A percentile compares a stretch with the other conserved stretches of the same genome.
Conservation (phyloP, 2,888 invertebrate species). For the Didymodactylos carnosus region DNA sequence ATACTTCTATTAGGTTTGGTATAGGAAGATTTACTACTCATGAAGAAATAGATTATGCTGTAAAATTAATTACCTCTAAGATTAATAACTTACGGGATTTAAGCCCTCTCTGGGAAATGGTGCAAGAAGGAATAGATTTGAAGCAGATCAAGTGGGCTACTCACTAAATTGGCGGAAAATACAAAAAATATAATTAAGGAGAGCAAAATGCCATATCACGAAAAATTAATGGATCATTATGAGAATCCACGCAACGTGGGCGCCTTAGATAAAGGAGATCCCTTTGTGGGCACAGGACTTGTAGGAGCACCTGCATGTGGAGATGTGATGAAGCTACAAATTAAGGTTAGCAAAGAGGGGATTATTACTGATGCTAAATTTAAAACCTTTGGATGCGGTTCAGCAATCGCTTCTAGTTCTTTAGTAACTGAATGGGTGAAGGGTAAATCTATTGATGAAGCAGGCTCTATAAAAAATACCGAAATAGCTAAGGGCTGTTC, state of each 20-base stretch:
- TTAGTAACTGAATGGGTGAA: neutral
- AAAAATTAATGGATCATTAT: slow-evolving; percentile 1
- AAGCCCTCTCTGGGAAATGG: slow-evolving; percentile 9
- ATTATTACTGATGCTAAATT: neutral
- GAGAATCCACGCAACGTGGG: slow-evolving; percentile 2
- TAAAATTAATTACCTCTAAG: neutral
- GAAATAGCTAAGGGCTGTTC: neutral
- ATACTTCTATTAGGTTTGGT: slow-evolving; percentile 2
- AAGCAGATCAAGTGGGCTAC: neutral
- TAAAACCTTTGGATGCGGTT: slow-evolving; percentile 1
- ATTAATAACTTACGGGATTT: neutral
- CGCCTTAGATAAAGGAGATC: neutral
- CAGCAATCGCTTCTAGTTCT: slow-evolving; percentile 1
- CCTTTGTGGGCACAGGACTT: neutral
- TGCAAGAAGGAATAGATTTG: slow-evolving; percentile 10
- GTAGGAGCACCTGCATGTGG: slow-evolving; percentile 2
- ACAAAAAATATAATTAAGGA: neutral
- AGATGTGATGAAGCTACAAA: neutral
- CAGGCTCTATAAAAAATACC: neutral
- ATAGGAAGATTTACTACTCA: slow-evolving; percentile 1
- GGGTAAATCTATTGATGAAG: neutral
- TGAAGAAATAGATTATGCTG: slow-evolving; percentile 3
- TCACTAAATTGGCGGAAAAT: neutral
- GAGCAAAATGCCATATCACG: neutral
- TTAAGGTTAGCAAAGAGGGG: neutral